A percentile compares a stretch with the other conserved stretches of the same genome.
Evolutionary conservation across 2,888 invertebrate species (phyloP).

Genomic region (Anthophora plumipes): DNA sequence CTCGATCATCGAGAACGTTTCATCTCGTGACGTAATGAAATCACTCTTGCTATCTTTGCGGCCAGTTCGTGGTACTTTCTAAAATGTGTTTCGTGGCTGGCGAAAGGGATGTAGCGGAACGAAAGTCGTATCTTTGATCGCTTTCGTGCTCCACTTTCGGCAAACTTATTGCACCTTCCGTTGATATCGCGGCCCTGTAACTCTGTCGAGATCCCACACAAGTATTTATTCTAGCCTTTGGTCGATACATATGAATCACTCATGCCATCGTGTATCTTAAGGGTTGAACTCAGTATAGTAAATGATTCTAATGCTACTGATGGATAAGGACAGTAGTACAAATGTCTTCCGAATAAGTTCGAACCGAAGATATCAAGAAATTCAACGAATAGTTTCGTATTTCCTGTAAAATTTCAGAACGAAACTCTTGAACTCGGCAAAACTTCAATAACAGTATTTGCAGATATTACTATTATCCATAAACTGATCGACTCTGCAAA

Average conservation of each 20-base stretch:
- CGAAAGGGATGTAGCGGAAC: constrained; percentile 23
- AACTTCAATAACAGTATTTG: background rate
- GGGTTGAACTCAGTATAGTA: background rate
- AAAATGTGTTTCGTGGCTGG: constrained; percentile 27
- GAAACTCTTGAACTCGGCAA: background rate
- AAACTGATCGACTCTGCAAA: background rate
- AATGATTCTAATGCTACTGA: background rate
- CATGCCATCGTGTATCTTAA: background rate
- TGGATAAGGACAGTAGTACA: background rate
- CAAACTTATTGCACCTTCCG: constrained; percentile 48
- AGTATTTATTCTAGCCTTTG: background rate
- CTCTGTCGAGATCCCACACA: constrained; percentile 19
- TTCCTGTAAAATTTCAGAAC: background rate
- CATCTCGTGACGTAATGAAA: constrained; percentile 59
- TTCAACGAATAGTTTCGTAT: no score
- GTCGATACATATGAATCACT: constrained; percentile 10
- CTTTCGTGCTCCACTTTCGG: constrained; percentile 37
- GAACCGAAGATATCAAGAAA: no score
- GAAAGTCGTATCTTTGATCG: constrained; percentile 59
- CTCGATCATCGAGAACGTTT: constrained; percentile 44
- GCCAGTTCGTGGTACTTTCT: constrained; percentile 8
- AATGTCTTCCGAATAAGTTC: background rate
- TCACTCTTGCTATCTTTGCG: constrained; percentile 44
- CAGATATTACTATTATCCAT: background rate
- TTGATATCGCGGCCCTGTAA: constrained; percentile 30